Percentiles rank a stretch among this genome's conserved stretches.
Evolutionary conservation across 1,140 invertebrate genomes (phyloP).

Genomic region (Drosophila saltans): DNA sequence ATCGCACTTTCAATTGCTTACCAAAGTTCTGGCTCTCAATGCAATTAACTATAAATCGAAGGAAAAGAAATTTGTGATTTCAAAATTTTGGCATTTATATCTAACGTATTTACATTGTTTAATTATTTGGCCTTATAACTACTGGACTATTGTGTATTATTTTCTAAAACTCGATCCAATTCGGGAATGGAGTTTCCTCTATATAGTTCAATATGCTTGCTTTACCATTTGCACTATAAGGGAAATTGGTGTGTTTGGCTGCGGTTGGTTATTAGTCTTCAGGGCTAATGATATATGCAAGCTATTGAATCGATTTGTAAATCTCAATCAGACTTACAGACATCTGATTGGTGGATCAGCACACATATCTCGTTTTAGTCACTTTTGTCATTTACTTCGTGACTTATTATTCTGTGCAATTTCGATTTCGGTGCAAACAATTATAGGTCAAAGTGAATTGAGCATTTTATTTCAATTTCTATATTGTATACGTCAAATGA

Average conservation of each 20-base stretch:
- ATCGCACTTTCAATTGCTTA: background rate
- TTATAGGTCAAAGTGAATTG: too few species aligned
- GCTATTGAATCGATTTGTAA: background rate
- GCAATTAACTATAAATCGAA: background rate
- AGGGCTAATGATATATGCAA: background rate
- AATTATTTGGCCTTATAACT: background rate
- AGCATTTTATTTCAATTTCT: too few species aligned
- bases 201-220: too few species aligned
- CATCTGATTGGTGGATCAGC: background rate
- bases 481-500: background rate
- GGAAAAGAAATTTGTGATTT: background rate
- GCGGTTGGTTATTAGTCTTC: background rate
- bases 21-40: background rate
- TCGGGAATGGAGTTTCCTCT: too few species aligned
- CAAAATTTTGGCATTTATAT: background rate
- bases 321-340: background rate
- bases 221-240: too few species aligned
- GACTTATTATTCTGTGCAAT: background rate
- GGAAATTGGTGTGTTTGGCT: background rate
- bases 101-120: background rate
- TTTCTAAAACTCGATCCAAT: too few species aligned
- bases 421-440: too few species aligned
- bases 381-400: background rate
- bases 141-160: too few species aligned
- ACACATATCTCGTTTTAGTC: background rate